Evolutionary conservation across 2,888 invertebrate species (phyloP).

Genomic region (Lasioglossum oenotherae): DNA sequence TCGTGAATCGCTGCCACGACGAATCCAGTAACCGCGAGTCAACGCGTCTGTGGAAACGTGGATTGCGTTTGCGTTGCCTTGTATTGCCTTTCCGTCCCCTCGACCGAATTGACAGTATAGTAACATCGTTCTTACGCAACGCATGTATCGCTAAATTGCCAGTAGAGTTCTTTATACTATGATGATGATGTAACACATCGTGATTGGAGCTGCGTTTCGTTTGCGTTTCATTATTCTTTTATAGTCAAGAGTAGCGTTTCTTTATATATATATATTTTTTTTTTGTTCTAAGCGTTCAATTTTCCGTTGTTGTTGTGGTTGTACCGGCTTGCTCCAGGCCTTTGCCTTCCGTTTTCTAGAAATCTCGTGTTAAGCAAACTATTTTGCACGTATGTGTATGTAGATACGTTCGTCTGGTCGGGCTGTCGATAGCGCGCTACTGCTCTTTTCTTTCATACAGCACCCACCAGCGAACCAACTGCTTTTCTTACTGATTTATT

Average conservation of each 20-base stretch:
- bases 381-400: constrained; percentile 16
- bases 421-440: constrained; percentile 41
- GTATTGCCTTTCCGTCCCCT: neutral
- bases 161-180: constrained; percentile 74
- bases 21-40: neutral
- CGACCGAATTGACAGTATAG: constrained; percentile 3
- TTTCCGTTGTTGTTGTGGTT: constrained; percentile 80
- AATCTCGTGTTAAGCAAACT: constrained; percentile 24
- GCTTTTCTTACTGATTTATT: constrained; percentile 41
- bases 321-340: constrained; percentile 84
- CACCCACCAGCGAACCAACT: constrained; percentile 38
- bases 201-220: constrained; percentile 83
- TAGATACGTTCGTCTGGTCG: constrained; percentile 1
- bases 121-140: neutral
- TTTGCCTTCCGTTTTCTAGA: constrained; percentile 69
- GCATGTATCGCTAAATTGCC: constrained; percentile 74
- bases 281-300: constrained; percentile 51
- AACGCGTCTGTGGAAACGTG: neutral
- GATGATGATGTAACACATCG: constrained; percentile 60
- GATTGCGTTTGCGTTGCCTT: neutral
- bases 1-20: constrained; percentile 1
- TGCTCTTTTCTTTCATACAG: constrained; percentile 16
- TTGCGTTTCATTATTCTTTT: constrained; percentile 5
- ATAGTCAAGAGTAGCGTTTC: constrained; percentile 63
- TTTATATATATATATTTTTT: neutral